Conservation (phyloP, 2,888 invertebrate genomes). For the Perizoma affinitatum region DNA sequence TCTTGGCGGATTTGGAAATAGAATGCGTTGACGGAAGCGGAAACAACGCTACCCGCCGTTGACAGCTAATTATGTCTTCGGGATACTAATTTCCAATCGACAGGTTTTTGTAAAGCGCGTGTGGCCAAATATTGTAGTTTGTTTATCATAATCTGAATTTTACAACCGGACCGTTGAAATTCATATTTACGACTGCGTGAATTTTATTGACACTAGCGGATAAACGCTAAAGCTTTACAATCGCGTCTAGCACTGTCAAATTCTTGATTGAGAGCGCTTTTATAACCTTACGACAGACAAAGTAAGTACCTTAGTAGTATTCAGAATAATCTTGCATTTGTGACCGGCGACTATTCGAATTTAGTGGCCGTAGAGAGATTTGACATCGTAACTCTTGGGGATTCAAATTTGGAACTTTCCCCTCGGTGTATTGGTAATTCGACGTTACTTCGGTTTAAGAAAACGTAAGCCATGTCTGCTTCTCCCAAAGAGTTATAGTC, state of each 20-base stretch:
- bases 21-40: slow-evolving; percentile 78
- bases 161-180: slow-evolving; percentile 70
- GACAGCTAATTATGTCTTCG: slow-evolving; percentile 81
- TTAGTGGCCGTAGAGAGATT: slow-evolving; percentile 64
- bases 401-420: slow-evolving; percentile 73
- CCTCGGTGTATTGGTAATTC: slow-evolving; percentile 44
- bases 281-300: slow-evolving; percentile 60
- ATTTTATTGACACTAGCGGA: slow-evolving; percentile 67
- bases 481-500: slow-evolving; percentile 55
- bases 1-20: slow-evolving; percentile 77
- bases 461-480: slow-evolving; percentile 51
- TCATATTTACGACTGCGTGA: slow-evolving; percentile 69
- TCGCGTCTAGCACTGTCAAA: slow-evolving; percentile 62
- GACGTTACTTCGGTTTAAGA: slow-evolving; percentile 41
- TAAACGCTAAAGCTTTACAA: slow-evolving; percentile 54
- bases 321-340: slow-evolving; percentile 52
- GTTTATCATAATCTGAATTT: slow-evolving; percentile 74
- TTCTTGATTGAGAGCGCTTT: slow-evolving; percentile 64
- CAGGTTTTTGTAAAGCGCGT: slow-evolving; percentile 63
- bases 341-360: slow-evolving; percentile 57
- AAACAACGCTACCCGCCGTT: slow-evolving; percentile 73
- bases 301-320: slow-evolving; percentile 49
- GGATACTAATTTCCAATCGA: slow-evolving; percentile 76
- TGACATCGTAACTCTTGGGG: slow-evolving; percentile 75
- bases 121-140: slow-evolving; percentile 52